These are phyloP conservation scores for Eolophus roseicapilla DNA, from an alignment of 2,113 vertebrate genomes.

Conservation along the genomic window DNA sequence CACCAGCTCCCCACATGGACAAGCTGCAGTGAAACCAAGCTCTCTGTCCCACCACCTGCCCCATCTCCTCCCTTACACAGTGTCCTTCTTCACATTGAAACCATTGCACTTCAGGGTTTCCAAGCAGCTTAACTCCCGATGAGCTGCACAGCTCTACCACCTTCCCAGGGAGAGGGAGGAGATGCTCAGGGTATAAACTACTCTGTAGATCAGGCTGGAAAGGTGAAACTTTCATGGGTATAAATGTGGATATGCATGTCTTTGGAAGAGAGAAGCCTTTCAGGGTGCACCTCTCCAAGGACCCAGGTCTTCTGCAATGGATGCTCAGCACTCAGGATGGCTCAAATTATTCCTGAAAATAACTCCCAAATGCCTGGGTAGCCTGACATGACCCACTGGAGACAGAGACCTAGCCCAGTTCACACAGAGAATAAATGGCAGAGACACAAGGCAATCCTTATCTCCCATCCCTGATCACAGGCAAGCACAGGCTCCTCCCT, in stretches of 20 bases:
- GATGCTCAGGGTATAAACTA: not conserved
- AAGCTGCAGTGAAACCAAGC: not conserved
- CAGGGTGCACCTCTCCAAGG: rapidly evolving
- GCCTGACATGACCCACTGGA: not conserved
- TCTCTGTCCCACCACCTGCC: not conserved
- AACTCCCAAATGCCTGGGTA: not conserved
- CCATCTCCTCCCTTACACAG: not conserved
- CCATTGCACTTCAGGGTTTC: not conserved
- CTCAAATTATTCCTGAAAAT: not conserved
- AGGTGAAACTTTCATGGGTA: rapidly evolving
- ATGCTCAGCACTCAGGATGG: not conserved
- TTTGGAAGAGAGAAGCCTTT: not conserved
- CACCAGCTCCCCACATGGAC: not conserved
- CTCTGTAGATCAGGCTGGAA: not conserved
- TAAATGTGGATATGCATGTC: rapidly evolving
- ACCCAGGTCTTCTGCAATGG: not conserved
- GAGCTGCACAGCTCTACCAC: too few relatives aligned
- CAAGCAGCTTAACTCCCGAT: not conserved
- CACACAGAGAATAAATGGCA: not conserved
- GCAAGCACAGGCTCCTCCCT: not conserved
- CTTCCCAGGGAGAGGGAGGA: not conserved
- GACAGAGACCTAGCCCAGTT: not conserved
- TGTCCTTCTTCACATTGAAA: not conserved
- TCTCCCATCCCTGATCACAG: not conserved
- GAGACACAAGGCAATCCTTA: not conserved